A percentile compares a stretch with the other conserved stretches of the same genome.
Evolutionary conservation across 2,797 vertebrate genomes (phyloP).

Genomic region (Spizella passerina): DNA sequence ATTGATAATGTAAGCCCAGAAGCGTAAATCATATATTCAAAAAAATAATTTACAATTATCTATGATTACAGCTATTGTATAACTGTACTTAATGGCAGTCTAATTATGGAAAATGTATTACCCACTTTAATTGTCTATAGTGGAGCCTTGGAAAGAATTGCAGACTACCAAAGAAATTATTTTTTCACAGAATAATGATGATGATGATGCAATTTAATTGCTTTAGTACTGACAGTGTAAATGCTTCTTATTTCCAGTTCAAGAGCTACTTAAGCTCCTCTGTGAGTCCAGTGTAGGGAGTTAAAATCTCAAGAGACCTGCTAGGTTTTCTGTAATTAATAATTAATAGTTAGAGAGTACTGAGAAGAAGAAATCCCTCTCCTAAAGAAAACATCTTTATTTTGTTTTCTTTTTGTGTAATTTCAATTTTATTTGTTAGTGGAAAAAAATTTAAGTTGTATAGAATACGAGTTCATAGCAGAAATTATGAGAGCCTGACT

Average conservation of each 20-base stretch:
- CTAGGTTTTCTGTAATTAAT: not conserved
- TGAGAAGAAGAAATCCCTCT: not conserved
- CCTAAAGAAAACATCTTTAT: not conserved
- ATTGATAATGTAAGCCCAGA: not conserved
- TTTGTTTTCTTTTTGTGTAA: not conserved
- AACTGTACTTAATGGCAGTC: not conserved
- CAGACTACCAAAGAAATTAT: not conserved
- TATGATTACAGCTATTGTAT: not conserved
- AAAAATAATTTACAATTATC: not conserved
- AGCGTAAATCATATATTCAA: not conserved
- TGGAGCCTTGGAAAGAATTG: not conserved
- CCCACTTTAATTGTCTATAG: not conserved
- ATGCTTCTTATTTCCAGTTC: not conserved
- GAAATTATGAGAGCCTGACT: not conserved
- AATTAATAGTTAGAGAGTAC: not conserved
- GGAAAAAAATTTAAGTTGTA: not conserved
- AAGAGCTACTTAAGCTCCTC: not conserved
- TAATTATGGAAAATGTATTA: not conserved
- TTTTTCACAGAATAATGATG: not conserved
- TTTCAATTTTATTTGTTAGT: not conserved
- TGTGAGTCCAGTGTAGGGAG: not conserved
- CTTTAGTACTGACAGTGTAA: not conserved
- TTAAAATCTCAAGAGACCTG: not conserved
- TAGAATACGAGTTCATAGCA: not conserved
- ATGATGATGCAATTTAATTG: not conserved